Base-by-base conservation (phyloP, 2,113 vertebrate genomes). In the Solea solea region DNA sequence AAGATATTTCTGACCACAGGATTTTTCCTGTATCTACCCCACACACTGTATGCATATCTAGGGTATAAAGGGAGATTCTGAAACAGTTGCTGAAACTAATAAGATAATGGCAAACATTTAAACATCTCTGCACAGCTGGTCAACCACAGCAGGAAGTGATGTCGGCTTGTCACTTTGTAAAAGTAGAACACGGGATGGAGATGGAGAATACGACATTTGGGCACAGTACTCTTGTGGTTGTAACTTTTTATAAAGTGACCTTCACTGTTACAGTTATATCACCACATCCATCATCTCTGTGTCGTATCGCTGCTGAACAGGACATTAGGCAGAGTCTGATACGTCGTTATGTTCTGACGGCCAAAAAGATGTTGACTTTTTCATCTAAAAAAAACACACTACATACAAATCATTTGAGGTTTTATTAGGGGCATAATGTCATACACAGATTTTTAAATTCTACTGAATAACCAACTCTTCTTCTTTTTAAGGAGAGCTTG, bases 191-290 rank as follows among this genome's bases (percentile, higher is more conserved):
- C 10, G 5, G 34, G 15, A 52, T 52, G n/a, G 16, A 21, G 51
- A 25, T 9, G 16, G 51, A 25, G 45, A 52, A 52, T 15, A 8
- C 57, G 63, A 28, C 52, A 48, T 59, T 59, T 56, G 9, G 61
- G 16, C 14, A 46, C 50, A 57, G 42, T 45, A 7, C 11, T 66
- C 55, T 45, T 7, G 25, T 27, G 52, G 27, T 61, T 28, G n/a
- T 46, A 63, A 73, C 51, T 79, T 85, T 68, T 71, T 25, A 69
- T 53, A 54, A 69, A 75, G 72, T 69, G 74, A 75, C 78, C 80
- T 82, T 82, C 34, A 76, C 66, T 71, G 64, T 75, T 63, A 61
- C 16, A 8, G 50, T 65, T 75, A 64, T 27, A 73, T 74, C 72
- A 58, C 53, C 59, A 71, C 69, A 81, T 60, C 51, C 64, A 72